Percentiles rank a stretch among this genome's conserved stretches.
Evolutionary conservation across 1,140 invertebrate genomes (phyloP).

Genomic region (Globodera ellingtonae): DNA sequence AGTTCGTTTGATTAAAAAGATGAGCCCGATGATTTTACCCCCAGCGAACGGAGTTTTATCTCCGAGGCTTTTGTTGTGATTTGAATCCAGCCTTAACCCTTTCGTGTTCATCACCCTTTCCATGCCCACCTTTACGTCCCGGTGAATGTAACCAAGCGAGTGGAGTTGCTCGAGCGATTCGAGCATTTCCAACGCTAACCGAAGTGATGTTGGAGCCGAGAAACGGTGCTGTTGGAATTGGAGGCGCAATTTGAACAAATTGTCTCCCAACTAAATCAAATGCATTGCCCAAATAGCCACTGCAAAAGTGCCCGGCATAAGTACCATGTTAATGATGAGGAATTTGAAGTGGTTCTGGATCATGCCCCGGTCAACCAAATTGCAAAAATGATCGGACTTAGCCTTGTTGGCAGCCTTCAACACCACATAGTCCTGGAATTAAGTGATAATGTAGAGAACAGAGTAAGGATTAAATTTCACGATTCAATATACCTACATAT

Average conservation of each 20-base stretch:
- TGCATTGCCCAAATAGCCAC: not conserved
- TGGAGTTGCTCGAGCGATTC: constrained; percentile 56
- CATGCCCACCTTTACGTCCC: constrained; percentile 55
- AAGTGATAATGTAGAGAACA: too few relatives aligned
- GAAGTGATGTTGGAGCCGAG: constrained; percentile 56
- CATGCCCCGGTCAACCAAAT: constrained; percentile 60
- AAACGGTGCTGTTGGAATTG: constrained; percentile 63
- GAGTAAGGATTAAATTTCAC: too few relatives aligned
- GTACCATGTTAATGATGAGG: constrained; percentile 59
- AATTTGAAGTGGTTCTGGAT: constrained; percentile 65
- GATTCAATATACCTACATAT: too few relatives aligned
- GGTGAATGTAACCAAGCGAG: constrained; percentile 55
- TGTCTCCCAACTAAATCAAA: constrained; percentile 57
- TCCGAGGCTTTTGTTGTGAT: too few relatives aligned
- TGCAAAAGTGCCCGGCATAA: constrained; percentile 7
- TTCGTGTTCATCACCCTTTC: not conserved
- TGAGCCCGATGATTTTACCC: not conserved
- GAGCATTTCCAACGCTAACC: constrained; percentile 55
- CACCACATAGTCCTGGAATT: constrained; percentile 52
- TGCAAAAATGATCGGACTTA: constrained; percentile 44
- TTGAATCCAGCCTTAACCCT: too few relatives aligned
- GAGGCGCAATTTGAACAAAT: constrained; percentile 54
- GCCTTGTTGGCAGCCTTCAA: constrained; percentile 52
- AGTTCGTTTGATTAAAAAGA: not conserved
- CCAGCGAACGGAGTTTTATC: too few relatives aligned